Percentiles rank a stretch among this genome's conserved stretches.
Evolutionary conservation across 2,888 invertebrate genomes (phyloP).

Genomic region (Eilema griseolum): DNA sequence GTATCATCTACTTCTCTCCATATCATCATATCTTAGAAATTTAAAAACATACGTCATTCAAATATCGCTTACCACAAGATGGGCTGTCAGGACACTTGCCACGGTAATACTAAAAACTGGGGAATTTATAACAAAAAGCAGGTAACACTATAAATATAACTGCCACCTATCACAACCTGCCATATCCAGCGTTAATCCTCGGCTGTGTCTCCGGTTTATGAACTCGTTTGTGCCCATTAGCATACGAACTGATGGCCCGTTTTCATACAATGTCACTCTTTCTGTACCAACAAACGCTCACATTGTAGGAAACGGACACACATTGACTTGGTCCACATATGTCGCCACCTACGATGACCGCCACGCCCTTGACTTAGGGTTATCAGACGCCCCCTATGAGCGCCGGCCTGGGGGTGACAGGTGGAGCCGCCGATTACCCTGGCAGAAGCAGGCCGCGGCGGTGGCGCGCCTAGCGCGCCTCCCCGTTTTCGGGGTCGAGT

Average conservation of each 20-base stretch:
- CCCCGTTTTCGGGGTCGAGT: no score
- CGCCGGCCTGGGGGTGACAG: no score
- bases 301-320: slow-evolving; percentile 36
- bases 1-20: no score
- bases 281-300: slow-evolving; percentile 1
- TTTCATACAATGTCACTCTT: slow-evolving; percentile 11
- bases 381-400: no score
- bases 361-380: slow-evolving; percentile 47
- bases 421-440: no score
- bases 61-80: no score
- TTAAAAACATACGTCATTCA: no score
- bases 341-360: slow-evolving; percentile 45
- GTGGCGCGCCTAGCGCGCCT: no score
- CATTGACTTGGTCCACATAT: slow-evolving; percentile 41
- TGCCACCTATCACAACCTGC: neutral
- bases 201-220: neutral
- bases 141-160: neutral
- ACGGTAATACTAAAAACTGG: neutral
- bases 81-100: neutral
- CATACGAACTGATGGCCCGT: neutral
- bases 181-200: neutral
- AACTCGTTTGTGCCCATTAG: neutral
- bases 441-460: no score
- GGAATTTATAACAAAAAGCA: neutral
- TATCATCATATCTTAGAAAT: no score